phyloP scores from a whole-genome alignment of 2,113 vertebrate species.

The Ochotona curzoniae region DNA sequence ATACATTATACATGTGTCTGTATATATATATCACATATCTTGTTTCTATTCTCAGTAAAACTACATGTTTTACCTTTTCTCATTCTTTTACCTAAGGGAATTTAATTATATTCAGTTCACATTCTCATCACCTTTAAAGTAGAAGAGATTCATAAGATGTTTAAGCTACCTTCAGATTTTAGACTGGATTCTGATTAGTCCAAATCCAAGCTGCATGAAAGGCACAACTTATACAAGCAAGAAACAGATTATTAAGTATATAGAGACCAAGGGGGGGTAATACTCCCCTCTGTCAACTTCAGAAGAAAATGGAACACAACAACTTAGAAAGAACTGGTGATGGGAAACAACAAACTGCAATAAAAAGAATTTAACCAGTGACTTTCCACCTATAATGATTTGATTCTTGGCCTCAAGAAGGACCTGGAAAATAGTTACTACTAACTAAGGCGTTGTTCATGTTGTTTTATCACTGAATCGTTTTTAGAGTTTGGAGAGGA shows the following conservation, averaged over 20 bases:
- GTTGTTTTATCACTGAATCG: not conserved
- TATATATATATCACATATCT: not conserved
- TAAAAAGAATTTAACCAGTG: not conserved
- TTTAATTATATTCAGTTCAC: not conserved
- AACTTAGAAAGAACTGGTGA: not conserved
- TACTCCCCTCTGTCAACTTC: not conserved
- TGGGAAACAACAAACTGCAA: not conserved
- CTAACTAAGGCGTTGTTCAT: not conserved
- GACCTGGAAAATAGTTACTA: not conserved
- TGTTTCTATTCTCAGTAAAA: not conserved
- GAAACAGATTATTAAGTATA: not conserved
- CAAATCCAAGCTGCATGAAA: not conserved
- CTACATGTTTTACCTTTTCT: not conserved
- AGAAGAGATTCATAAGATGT: not conserved
- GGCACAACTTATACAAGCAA: not conserved
- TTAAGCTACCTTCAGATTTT: not conserved
- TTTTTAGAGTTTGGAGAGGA: rapidly evolving
- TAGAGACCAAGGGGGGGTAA: not conserved
- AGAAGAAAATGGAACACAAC: not conserved
- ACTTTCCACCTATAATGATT: not conserved
- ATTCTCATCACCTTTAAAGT: not conserved
- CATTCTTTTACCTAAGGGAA: not conserved
- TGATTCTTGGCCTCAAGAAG: not conserved
- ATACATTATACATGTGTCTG: not conserved
- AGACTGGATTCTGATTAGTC: not conserved